Percentiles rank a stretch among this genome's conserved stretches.
phyloP scores from a whole-genome alignment of 2,888 invertebrate genomes.

The Chesias legatella region DNA sequence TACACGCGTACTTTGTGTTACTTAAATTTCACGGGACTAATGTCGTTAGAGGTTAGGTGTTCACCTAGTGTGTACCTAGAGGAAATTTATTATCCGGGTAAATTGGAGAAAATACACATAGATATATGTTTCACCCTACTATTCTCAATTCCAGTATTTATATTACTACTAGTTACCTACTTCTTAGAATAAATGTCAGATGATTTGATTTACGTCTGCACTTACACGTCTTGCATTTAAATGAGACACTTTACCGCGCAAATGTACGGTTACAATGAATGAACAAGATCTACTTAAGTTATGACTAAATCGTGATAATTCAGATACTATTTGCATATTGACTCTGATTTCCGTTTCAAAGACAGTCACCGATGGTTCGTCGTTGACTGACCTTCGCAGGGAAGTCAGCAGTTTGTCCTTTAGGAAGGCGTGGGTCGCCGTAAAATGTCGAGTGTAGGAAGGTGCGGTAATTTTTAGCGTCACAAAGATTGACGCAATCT shows the following conservation, averaged over 20 bases:
- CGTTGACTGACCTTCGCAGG: slow-evolving; percentile 64
- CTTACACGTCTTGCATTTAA: too few relatives aligned
- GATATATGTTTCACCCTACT: too few relatives aligned
- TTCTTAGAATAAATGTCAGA: too few relatives aligned
- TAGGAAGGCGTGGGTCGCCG: slow-evolving; percentile 51
- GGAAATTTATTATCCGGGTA: too few relatives aligned
- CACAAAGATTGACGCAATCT: slow-evolving; percentile 34
- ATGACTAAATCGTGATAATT: slow-evolving; percentile 50
- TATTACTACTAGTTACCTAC: too few relatives aligned
- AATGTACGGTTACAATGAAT: slow-evolving; percentile 67
- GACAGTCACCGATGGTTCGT: slow-evolving; percentile 49
- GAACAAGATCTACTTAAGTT: slow-evolving; percentile 55
- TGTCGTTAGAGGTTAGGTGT: too few relatives aligned
- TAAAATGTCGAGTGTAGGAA: slow-evolving; percentile 38
- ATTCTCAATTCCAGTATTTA: too few relatives aligned
- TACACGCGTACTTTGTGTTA: too few relatives aligned
- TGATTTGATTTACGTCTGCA: too few relatives aligned
- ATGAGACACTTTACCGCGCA: slow-evolving; percentile 35
- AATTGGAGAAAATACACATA: too few relatives aligned
- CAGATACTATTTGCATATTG: slow-evolving; percentile 67
- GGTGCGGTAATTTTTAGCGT: slow-evolving; percentile 45
- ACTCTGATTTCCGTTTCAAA: slow-evolving; percentile 69
- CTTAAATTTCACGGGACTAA: too few relatives aligned
- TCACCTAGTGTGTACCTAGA: too few relatives aligned
- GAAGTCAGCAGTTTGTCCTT: slow-evolving; percentile 39